Evolutionary conservation across 1,140 invertebrate species (phyloP).

Genomic region (Drosophila arizonae): DNA sequence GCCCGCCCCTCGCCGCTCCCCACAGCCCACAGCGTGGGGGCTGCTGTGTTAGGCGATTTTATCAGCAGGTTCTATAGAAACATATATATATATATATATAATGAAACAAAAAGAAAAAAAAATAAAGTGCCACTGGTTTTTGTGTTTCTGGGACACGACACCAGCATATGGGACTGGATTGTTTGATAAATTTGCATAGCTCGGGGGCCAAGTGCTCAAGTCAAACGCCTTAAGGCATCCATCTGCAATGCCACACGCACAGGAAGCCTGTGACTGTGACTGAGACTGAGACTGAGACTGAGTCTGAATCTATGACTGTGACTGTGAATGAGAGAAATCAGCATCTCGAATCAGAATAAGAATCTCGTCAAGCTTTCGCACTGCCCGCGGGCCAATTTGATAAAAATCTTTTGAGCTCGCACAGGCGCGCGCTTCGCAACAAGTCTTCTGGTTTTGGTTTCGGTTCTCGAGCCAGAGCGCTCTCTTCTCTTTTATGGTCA

Average conservation of each 20-base stretch:
- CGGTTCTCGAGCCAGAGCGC: conserved; percentile 10
- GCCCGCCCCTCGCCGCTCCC: neutral
- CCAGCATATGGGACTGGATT: conserved; percentile 24
- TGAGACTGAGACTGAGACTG: neutral
- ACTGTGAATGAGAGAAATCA: conserved; percentile 25
- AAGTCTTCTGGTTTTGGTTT: conserved; percentile 35
- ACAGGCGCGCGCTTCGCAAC: conserved; percentile 42
- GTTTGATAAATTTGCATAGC: conserved; percentile 73
- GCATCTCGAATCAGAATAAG: conserved; percentile 44
- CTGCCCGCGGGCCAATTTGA: conserved; percentile 63
- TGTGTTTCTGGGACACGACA: conserved; percentile 67
- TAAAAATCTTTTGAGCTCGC: conserved; percentile 47
- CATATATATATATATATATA: no score
- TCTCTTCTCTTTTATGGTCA: conserved; percentile 48
- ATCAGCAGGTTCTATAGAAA: conserved; percentile 23
- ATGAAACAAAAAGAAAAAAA: neutral
- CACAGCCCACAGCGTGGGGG: neutral
- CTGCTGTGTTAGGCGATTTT: conserved; percentile 20
- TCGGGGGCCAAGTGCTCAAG: conserved; percentile 37
- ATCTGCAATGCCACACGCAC: conserved; percentile 25
- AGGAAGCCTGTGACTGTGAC: conserved; percentile 20
- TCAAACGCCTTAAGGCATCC: conserved; percentile 26
- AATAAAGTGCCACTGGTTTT: conserved; percentile 69
- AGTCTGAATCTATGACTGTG: neutral
- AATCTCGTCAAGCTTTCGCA: conserved; percentile 56